phyloP scores from a whole-genome alignment of 2,888 invertebrate species.

The Acanthosepion pharaonis region DNA sequence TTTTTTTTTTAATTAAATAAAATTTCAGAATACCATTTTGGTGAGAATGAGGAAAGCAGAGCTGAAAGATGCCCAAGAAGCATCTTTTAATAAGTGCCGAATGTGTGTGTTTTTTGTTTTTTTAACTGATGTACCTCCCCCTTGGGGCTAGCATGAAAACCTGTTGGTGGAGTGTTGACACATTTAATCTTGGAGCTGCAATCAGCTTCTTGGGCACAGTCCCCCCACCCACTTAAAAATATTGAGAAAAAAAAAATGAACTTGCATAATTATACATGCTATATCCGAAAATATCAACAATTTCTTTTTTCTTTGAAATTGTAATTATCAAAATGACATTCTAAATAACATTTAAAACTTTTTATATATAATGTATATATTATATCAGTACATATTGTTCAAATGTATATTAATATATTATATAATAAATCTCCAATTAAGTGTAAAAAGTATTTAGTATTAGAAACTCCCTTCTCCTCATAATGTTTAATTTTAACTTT shows the following conservation, averaged over 20 bases:
- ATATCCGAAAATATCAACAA: no score
- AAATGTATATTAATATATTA: background rate
- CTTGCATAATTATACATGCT: background rate
- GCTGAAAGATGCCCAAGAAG: background rate
- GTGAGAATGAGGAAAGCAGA: background rate
- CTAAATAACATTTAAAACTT: background rate
- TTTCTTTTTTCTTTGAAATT: background rate
- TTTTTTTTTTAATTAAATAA: background rate
- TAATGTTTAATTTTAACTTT: background rate
- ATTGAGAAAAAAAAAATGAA: background rate
- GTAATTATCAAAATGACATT: background rate
- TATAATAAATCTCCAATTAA: background rate
- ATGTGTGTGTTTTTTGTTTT: background rate
- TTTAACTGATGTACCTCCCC: background rate
- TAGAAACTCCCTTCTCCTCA: background rate
- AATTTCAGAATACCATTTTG: background rate
- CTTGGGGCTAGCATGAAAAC: background rate
- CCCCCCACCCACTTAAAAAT: no score
- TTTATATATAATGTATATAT: conserved; percentile 33
- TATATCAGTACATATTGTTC: conserved; percentile 22
- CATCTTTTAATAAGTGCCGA: background rate
- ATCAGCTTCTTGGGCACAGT: background rate
- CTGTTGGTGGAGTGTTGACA: background rate
- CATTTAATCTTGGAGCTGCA: background rate
- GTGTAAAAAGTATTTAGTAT: background rate